Base-by-base conservation (phyloP, 2,113 vertebrate genomes). In the Limanda limanda region DNA sequence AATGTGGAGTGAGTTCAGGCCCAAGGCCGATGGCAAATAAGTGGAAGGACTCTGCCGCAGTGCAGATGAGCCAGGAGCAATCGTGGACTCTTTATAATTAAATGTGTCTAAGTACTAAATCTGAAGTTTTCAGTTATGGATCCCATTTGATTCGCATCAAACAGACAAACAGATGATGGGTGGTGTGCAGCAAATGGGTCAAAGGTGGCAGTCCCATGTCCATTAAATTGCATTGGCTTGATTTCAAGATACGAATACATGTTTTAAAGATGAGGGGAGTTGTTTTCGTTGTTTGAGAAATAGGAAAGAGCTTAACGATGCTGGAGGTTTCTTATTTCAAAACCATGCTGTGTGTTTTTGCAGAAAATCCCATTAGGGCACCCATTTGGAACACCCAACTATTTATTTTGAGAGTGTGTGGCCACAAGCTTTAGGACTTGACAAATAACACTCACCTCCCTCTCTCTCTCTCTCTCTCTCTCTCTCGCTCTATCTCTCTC, bases 1-100 rank as follows among this genome's bases (percentile, higher is more conserved):
- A 93, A 94, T 93, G 87, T 83, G 70, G 81, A 91, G 82, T 86
- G 86, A 87, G 88, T 86, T 90, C 89, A 92, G 86, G 78, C 88
- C 88, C 81, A 75, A 84, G 88, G 90, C 91, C 87, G 75, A 68
- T 42, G 82, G 84, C 62, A 31, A 90, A 68, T 85, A 71, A 87
- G 87, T 60, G 27, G 74, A 81, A 79, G 88, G 75, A 83, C 79
- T 81, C 42, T 80, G 82, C 78, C 79, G 82, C 90, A 83, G 86
- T 87, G 88, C 82, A 90, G 89, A 88, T 68, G 85, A 79, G 82
- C 89, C 74, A 75, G 66, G 52, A 86, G 83, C 83, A 63, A 72
- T 71, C 76, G 84, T 81, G 24, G 85, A 81, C 59, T 75, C 75
- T 78, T 82, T 79, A 75, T 93, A 90, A 94, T 92, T 94, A 91